Evolutionary conservation across 2,797 vertebrate species (phyloP).

Genomic region (Loriculus beryllinus): DNA sequence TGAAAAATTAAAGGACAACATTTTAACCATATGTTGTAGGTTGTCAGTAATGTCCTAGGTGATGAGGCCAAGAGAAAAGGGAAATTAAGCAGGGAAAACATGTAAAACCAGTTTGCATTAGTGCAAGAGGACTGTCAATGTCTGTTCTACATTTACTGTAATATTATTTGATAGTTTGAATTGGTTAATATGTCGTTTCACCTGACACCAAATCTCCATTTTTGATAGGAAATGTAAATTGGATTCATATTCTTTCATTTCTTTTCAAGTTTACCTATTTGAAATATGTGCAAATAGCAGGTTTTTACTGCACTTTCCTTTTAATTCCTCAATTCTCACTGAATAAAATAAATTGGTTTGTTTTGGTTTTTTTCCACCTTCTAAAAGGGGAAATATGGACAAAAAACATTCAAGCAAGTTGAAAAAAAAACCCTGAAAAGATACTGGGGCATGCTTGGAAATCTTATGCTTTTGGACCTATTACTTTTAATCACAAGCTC

Average conservation of each 20-base stretch:
- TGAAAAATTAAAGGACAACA: neutral
- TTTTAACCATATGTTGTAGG: neutral
- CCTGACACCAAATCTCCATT: neutral
- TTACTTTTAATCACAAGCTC: neutral
- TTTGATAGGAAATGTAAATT: neutral
- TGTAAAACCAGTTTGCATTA: neutral
- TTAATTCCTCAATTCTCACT: neutral
- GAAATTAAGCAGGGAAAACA: neutral
- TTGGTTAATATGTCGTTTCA: neutral
- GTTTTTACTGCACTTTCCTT: neutral
- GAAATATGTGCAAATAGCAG: neutral
- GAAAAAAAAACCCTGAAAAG: neutral
- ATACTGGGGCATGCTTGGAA: neutral
- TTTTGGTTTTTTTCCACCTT: neutral
- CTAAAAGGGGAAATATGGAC: neutral
- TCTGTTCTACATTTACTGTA: neutral
- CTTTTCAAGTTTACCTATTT: neutral
- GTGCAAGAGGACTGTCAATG: neutral
- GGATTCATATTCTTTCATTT: neutral
- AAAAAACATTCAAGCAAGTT: neutral
- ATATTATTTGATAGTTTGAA: neutral
- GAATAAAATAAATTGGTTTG: neutral
- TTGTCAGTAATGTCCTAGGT: neutral
- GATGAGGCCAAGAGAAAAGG: neutral
- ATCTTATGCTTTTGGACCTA: neutral